A percentile compares a stretch with the other conserved stretches of the same genome.
Evolutionary conservation across 2,888 invertebrate species (phyloP).

Genomic region (Penaeus monodon): DNA sequence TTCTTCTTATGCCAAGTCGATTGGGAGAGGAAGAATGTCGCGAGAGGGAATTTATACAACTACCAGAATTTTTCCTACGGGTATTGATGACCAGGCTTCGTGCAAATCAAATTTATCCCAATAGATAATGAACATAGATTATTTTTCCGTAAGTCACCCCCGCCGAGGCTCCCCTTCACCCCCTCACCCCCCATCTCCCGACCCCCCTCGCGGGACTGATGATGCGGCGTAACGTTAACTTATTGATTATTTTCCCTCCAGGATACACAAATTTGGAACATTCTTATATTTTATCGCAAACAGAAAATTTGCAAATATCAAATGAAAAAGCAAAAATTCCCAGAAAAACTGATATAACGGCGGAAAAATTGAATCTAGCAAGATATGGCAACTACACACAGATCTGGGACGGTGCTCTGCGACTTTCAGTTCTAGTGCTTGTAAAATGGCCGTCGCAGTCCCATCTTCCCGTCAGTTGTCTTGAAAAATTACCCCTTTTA

Average conservation of each 20-base stretch:
- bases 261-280: too few relatives aligned
- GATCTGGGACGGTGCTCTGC: constrained; percentile 52
- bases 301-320: neutral
- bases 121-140: constrained; percentile 37
- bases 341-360: too few relatives aligned
- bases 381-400: constrained; percentile 21
- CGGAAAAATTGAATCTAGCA: neutral
- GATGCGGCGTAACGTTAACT: constrained; percentile 38
- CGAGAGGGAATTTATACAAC: neutral
- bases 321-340: neutral
- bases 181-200: constrained; percentile 4
- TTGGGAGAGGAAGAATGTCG: neutral
- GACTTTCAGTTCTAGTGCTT: constrained; percentile 57
- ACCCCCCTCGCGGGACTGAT: constrained; percentile 34
- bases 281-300: too few relatives aligned
- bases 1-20: constrained; percentile 23
- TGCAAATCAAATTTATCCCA: constrained; percentile 13
- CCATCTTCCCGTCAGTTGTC: constrained; percentile 27
- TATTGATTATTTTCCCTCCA: neutral
- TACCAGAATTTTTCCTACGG: neutral
- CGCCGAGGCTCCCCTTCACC: neutral
- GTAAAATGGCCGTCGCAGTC: constrained; percentile 55
- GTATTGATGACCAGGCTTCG: too few relatives aligned
- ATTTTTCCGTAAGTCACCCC: constrained; percentile 48
- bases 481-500: constrained; percentile 39